Conservation (phyloP, 2,888 invertebrate species). For the Perizoma flavofasciatum region DNA sequence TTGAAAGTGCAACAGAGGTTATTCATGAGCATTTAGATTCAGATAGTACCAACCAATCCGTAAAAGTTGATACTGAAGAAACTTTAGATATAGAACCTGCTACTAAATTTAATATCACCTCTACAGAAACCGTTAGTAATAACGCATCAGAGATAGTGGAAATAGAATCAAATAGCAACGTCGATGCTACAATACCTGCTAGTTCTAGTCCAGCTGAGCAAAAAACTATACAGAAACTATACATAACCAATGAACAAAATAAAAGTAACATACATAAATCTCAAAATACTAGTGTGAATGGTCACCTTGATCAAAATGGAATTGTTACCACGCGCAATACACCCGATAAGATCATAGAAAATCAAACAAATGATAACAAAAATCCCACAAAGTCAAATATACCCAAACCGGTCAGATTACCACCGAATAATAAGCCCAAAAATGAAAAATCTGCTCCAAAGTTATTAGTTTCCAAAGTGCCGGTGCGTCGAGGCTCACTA, state of each 20-base stretch:
- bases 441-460: slow-evolving; percentile 64
- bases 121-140: neutral
- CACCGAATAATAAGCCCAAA: slow-evolving; percentile 61
- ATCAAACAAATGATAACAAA: slow-evolving; percentile 32
- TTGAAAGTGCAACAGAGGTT: slow-evolving; percentile 19
- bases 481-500: slow-evolving; percentile 65
- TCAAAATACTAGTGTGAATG: slow-evolving; percentile 1
- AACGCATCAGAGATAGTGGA: neutral
- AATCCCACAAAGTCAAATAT: slow-evolving; percentile 65
- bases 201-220: neutral
- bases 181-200: neutral
- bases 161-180: slow-evolving; percentile 2
- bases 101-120: slow-evolving; percentile 5
- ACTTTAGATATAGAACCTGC: slow-evolving; percentile 7
- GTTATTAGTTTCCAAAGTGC: slow-evolving; percentile 70
- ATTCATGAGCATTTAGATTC: slow-evolving; percentile 8
- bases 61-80: slow-evolving; percentile 12
- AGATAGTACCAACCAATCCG: slow-evolving; percentile 3
- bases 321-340: slow-evolving; percentile 18
- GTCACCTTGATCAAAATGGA: slow-evolving; percentile 13
- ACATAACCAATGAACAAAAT: slow-evolving; percentile 2
- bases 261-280: neutral
- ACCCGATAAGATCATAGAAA: slow-evolving; percentile 30
- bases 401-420: slow-evolving; percentile 67
- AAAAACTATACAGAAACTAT: neutral